Percentiles rank a stretch among this genome's conserved stretches.
Evolutionary conservation across 1,140 invertebrate species (phyloP).

Genomic region (Nasonia longicornis): DNA sequence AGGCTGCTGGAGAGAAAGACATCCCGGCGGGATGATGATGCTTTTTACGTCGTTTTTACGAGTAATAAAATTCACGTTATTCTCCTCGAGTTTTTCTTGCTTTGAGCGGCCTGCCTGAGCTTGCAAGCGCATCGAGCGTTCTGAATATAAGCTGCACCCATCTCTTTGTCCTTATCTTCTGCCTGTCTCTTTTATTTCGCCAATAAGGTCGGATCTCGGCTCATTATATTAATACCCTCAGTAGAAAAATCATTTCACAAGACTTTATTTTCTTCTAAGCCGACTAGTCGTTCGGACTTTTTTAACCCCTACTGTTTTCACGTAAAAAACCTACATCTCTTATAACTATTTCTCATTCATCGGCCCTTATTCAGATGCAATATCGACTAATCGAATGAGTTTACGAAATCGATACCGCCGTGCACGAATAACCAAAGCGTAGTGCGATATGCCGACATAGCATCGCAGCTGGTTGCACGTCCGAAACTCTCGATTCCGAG

Average conservation of each 20-base stretch:
- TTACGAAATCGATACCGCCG: neutral
- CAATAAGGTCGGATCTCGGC: conserved; percentile 25
- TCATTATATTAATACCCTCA: conserved; percentile 12
- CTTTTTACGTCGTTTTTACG: conserved; percentile 45
- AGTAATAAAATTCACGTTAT: conserved; percentile 50
- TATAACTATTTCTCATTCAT: too few species aligned
- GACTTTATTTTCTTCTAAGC: too few species aligned
- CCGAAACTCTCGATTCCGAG: neutral
- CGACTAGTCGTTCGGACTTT: too few species aligned
- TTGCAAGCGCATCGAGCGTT: neutral
- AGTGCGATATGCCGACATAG: too few species aligned
- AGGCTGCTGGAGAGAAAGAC: neutral
- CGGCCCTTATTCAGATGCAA: too few species aligned
- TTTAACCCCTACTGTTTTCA: too few species aligned
- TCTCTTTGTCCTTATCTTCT: conserved; percentile 29
- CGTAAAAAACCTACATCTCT: too few species aligned
- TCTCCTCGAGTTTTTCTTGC: conserved; percentile 36
- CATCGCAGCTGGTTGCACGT: neutral
- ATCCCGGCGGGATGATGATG: conserved; percentile 15
- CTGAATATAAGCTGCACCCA: conserved; percentile 25
- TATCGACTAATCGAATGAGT: too few species aligned
- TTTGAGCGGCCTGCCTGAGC: neutral
- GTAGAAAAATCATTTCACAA: too few species aligned
- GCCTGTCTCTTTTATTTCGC: conserved; percentile 16
- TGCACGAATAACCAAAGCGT: conserved; percentile 23